Base-by-base conservation (phyloP, 2,888 invertebrate genomes). In the Stegophylla sp. region DNA sequence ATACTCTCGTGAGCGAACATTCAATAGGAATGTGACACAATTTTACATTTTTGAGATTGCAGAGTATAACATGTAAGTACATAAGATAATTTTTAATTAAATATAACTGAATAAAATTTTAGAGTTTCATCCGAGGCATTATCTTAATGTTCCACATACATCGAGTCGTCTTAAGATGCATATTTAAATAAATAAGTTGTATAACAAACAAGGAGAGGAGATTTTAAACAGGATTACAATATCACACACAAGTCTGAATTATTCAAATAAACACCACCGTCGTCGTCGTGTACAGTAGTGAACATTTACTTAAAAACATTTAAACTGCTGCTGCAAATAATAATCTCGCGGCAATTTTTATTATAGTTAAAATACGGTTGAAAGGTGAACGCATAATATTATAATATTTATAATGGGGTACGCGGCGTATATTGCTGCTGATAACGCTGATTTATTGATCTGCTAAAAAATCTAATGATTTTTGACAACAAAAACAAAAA, bases 401-500 rank as follows among this genome's bases (percentile, higher is more conserved):
- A 13, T 48, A 48, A 17, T 15, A 48, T 15, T 17, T 17, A 48
- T 12, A 17, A 17, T 59, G 51, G 53, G 9, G 41, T 56, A 41
- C 26, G 9, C 13, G 9, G 2, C n/a, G 9, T 28, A 17, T 56
- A 56, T 59, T 20, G 43, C 56, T 53, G 69, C 51, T 71, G 7
- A 51, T 1, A 9, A 69, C 69, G 20, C 26, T 3, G 15, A 13
- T 9, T 3, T 10, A 34, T 34, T 13, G n/a, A 3, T 34, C 17
- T 23, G 15, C 17, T 48, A 12, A 41, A 12, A 41, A 34, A n/a
- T 51, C 51, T 20, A 41, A 71, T 41, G 41, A n/a, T 71, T 71
- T 71, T 71, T 53, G 71, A 71, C 71, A 41, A 56, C 20, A 20
- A 71, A 71, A 56, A 51, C 23, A n/a, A 34, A 53, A 48, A 71